These are phyloP conservation scores for Grammomys dolichurus DNA, from an alignment of 2,113 vertebrate genomes.

Conservation along the genomic window DNA sequence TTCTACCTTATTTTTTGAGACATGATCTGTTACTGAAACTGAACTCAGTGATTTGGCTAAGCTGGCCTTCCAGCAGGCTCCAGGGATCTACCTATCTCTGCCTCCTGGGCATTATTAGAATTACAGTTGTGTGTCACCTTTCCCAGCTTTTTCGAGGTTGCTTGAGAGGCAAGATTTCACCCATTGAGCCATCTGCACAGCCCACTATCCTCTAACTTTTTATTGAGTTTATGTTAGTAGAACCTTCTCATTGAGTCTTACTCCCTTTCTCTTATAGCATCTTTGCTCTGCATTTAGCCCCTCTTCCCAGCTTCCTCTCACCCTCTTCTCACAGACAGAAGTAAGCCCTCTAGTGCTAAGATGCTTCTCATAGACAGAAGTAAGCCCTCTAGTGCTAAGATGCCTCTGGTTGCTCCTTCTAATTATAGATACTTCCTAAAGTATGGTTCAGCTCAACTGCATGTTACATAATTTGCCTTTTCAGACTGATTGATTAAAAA, in stretches of 20 bases:
- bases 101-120: neutral
- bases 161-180: neutral
- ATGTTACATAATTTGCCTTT: neutral
- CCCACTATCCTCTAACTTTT: neutral
- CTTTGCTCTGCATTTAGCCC: neutral
- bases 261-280: neutral
- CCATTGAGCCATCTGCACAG: neutral
- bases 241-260: conserved; percentile 29
- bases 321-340: neutral
- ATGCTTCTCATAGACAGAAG: neutral
- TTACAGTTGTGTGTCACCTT: neutral
- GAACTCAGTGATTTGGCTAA: neutral
- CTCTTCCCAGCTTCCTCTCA: neutral
- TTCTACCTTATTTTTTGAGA: neutral
- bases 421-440: neutral
- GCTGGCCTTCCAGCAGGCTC: neutral
- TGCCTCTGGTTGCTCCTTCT: conserved; percentile 52
- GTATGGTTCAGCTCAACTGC: neutral
- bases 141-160: neutral
- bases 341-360: neutral
- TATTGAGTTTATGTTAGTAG: neutral
- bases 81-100: neutral
- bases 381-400: neutral
- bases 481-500: conserved; percentile 5
- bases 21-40: neutral